These are phyloP conservation scores for Pseudopleuronectes americanus DNA, from an alignment of 2,797 vertebrate genomes.

Conservation along the genomic window DNA sequence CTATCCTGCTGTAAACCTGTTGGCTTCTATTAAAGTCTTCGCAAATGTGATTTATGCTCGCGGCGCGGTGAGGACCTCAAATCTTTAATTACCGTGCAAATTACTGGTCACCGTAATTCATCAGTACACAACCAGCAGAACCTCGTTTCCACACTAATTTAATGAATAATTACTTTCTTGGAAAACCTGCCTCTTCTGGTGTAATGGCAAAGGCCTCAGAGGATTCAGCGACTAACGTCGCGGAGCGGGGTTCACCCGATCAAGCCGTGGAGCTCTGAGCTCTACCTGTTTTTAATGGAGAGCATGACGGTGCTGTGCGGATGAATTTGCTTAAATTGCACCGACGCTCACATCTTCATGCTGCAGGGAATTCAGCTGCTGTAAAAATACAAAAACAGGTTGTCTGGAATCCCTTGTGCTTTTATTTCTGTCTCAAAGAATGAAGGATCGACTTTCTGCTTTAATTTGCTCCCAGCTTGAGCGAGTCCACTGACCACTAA, in stretches of 20 bases:
- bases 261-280: constrained; percentile 64
- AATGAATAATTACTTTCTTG: constrained; percentile 89
- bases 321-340: constrained; percentile 74
- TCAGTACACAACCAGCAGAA: constrained; percentile 87
- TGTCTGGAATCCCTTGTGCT: constrained; percentile 36
- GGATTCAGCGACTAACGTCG: constrained; percentile 83
- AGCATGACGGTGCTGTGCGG: constrained; percentile 46
- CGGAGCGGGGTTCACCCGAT: constrained; percentile 79
- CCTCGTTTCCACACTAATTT: constrained; percentile 86
- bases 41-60: constrained; percentile 78
- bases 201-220: constrained; percentile 80
- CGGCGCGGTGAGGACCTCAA: constrained; percentile 61
- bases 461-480: constrained; percentile 47
- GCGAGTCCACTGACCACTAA: constrained; percentile 38
- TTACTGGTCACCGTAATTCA: constrained; percentile 82
- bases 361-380: constrained; percentile 40
- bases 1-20: background rate
- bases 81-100: constrained; percentile 88
- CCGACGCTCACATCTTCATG: constrained; percentile 62
- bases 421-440: constrained; percentile 37
- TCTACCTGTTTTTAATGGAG: constrained; percentile 74
- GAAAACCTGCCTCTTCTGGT: constrained; percentile 77
- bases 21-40: constrained; percentile 43
- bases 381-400: constrained; percentile 21
- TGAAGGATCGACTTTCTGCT: constrained; percentile 41